Evolutionary conservation across 2,888 invertebrate genomes (phyloP).

Genomic region (Leucoma salicis): DNA sequence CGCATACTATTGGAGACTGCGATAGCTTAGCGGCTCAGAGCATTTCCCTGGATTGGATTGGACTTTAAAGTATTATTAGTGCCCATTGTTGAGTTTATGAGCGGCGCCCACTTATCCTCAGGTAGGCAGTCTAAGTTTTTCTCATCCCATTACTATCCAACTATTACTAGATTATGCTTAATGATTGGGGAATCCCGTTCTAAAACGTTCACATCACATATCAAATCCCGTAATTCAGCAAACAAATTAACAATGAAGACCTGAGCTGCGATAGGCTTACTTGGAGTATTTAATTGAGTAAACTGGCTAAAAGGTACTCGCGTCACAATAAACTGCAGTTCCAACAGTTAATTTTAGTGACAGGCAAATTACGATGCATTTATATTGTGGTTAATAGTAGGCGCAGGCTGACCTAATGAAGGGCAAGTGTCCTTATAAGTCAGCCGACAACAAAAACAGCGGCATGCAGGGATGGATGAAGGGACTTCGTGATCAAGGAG

Average conservation of each 20-base stretch:
- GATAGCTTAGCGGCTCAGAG: too few species aligned
- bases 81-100: too few species aligned
- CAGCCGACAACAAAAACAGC: constrained; percentile 56
- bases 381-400: constrained; percentile 34
- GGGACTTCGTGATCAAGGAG: constrained; percentile 29
- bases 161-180: too few species aligned
- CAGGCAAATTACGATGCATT: constrained; percentile 33
- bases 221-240: neutral
- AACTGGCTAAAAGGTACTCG: constrained; percentile 12
- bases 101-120: too few species aligned
- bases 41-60: too few species aligned
- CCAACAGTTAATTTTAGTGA: constrained; percentile 14
- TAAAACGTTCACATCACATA: neutral
- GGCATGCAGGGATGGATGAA: constrained; percentile 33
- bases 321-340: constrained; percentile 9
- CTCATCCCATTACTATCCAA: too few species aligned
- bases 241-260: constrained; percentile 2
- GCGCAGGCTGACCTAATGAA: constrained; percentile 48
- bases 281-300: constrained; percentile 13
- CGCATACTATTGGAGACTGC: too few species aligned
- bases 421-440: constrained; percentile 49
- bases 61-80: too few species aligned
- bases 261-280: constrained; percentile 4
- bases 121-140: too few species aligned
- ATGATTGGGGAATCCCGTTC: too few species aligned